Percentiles rank a stretch among this genome's conserved stretches.
Conservation (phyloP, 2,797 vertebrate genomes). For the Mormyrops boulengeri region DNA sequence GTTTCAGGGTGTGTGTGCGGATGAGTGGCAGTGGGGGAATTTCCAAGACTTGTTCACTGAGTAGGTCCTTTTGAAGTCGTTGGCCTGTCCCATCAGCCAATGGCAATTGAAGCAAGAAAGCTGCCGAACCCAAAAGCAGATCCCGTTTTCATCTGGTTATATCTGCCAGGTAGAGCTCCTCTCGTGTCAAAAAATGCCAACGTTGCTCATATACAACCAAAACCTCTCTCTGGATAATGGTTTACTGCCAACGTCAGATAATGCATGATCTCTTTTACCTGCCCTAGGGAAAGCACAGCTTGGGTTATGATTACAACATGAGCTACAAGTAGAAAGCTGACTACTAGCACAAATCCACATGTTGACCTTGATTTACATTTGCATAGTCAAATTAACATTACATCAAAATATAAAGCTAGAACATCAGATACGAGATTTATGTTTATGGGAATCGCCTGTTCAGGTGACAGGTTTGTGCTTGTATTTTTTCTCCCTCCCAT, state of each 20-base stretch:
- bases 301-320: not conserved
- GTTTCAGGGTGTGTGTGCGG: not conserved
- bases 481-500: not conserved
- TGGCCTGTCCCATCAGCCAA: not conserved
- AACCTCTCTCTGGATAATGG: not conserved
- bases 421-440: not conserved
- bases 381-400: not conserved
- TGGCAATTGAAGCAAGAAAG: not conserved
- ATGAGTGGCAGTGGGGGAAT: not conserved
- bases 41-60: not conserved
- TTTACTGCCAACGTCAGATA: not conserved
- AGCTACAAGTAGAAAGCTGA: not conserved
- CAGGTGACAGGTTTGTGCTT: not conserved
- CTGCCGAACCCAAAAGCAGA: not conserved
- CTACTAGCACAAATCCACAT: not conserved
- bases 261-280: not conserved
- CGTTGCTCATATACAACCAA: not conserved
- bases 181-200: not conserved
- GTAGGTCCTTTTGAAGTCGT: constrained; percentile 13
- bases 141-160: not conserved
- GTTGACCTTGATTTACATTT: not conserved
- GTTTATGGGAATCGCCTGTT: not conserved
- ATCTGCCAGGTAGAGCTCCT: not conserved
- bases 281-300: not conserved
- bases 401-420: not conserved